A percentile compares a stretch with the other conserved stretches of the same genome.
Evolutionary conservation across 2,113 vertebrate genomes (phyloP).

Genomic region (Condylura cristata): DNA sequence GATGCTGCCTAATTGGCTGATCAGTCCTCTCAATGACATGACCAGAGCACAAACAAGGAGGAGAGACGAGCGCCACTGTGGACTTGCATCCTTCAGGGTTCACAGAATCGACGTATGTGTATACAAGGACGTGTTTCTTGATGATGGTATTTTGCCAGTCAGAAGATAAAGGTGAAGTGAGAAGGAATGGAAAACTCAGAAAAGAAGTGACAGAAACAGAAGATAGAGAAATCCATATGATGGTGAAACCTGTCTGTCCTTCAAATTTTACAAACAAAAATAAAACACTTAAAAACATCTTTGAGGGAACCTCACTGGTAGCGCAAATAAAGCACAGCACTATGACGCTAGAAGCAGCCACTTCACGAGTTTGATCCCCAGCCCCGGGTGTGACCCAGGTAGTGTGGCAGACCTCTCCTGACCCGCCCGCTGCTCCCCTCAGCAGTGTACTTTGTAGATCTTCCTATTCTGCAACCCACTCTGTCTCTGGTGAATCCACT

Average conservation of each 20-base stretch:
- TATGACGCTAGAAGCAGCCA: no score
- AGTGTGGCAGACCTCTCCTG: no score
- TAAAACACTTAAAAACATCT: background rate
- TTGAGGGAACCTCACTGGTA: no score
- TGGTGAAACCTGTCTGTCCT: background rate
- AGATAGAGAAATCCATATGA: background rate
- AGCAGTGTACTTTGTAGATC: no score
- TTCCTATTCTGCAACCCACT: no score
- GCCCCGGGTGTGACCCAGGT: no score
- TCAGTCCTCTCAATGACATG: background rate
- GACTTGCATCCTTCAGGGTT: background rate
- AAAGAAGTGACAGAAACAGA: background rate
- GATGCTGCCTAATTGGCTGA: background rate
- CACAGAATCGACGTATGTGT: background rate
- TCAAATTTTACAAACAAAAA: slow-evolving; percentile 2
- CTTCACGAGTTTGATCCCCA: no score
- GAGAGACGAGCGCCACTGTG: background rate
- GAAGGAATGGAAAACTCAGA: background rate
- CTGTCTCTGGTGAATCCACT: no score
- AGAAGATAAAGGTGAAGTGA: slow-evolving; percentile 15
- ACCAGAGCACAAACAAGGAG: background rate
- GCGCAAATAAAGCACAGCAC: no score
- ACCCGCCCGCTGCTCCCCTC: no score
- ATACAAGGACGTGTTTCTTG: background rate
- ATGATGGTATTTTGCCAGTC: background rate